Base-by-base conservation (phyloP, 1,140 invertebrate species). In the Cyphomyrmex costatus region DNA sequence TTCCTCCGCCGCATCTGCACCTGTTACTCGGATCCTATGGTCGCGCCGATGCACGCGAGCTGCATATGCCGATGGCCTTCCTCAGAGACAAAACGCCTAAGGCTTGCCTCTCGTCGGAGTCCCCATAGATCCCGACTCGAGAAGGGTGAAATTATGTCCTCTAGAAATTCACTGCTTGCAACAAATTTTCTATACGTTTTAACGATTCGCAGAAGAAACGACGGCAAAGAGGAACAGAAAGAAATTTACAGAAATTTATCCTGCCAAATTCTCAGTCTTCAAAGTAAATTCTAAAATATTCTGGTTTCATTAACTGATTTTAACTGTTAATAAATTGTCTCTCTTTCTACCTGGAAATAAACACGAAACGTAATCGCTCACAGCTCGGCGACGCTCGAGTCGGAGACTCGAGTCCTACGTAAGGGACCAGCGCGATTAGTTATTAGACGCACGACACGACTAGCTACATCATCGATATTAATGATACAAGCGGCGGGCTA, bases 21-120 rank as follows among this genome's bases (percentile, higher is more conserved):
- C 92, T 93, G 93, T 93, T 93, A 90, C 90, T 88, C 88, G 24
- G 68, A 83, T 88, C 88, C 87, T 90, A 85, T 80, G 77, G 88
- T 86, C 80, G 78, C 63, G 83, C 51, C 70, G 90, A 76, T 91
- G 92, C 93, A 93, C 93, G 93, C 92, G 91, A 93, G 86, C 91
- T 91, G 89, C 92, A 93, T 93, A 93, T 93, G 93, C 93, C 93
- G 89, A 92, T 85, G 88, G 90, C 86, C 88, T 90, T 91, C 88
- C 80, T 86, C 84, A 88, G 88, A 90, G 88, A 93, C 86, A 89
- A 90, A 92, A 84, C 73, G 91, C 91, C 89, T 86, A 71, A 88
- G 91, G 92, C 88, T 84, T 78, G 49, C 61, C 66, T 74, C 46
- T 61, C 53, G 60, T 60, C 46, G 8, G 27, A 33, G 21, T 30